A percentile compares a stretch with the other conserved stretches of the same genome.
Evolutionary conservation across 2,113 vertebrate genomes (phyloP).

Genomic region (Arizona elegans): DNA sequence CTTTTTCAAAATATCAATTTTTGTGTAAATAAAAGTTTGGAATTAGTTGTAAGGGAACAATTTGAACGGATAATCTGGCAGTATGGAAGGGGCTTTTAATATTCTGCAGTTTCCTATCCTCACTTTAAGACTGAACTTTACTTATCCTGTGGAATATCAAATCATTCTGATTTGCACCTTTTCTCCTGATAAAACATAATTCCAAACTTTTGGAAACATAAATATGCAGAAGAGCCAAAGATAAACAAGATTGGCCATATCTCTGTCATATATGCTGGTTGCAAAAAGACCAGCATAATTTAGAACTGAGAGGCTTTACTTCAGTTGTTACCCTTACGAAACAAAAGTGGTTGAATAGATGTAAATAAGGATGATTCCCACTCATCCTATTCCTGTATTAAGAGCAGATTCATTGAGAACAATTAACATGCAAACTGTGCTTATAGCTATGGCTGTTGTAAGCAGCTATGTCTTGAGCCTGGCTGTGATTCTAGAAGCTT

Average conservation of each 20-base stretch:
- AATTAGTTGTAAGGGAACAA: not conserved
- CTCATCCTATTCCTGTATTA: not conserved
- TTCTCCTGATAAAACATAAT: not conserved
- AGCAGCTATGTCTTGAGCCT: conserved; percentile 21
- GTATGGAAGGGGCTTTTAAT: not conserved
- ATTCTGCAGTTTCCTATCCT: not conserved
- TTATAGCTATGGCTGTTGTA: conserved; percentile 4
- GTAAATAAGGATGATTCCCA: conserved; percentile 18
- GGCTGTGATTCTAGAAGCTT: not conserved
- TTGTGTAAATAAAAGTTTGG: not conserved
- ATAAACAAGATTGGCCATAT: not conserved
- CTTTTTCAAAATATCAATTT: not conserved
- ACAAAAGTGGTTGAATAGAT: not conserved
- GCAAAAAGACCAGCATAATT: not conserved
- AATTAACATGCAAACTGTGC: not conserved
- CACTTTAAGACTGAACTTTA: not conserved
- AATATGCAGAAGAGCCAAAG: not conserved
- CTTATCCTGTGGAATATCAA: not conserved
- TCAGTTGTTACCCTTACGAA: not conserved
- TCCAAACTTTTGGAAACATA: not conserved
- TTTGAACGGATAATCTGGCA: not conserved
- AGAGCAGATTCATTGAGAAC: not conserved
- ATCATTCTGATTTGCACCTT: not conserved
- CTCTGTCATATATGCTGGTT: not conserved
- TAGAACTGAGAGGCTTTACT: not conserved